Conservation (phyloP, 2,888 invertebrate species). For the Junonia oenone region DNA sequence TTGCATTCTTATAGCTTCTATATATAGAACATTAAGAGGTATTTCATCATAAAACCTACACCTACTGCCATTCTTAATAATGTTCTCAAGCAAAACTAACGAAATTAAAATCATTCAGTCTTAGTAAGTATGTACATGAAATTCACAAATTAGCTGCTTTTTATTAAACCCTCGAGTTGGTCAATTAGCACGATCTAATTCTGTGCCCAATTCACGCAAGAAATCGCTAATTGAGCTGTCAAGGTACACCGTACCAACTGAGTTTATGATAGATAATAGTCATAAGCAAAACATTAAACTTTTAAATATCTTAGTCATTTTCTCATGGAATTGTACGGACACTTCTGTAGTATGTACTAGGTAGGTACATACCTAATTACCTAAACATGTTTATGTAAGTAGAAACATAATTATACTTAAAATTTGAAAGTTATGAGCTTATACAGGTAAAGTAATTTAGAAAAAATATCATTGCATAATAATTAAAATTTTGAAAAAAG, state of each 20-base stretch:
- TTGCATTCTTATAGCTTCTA: too few species aligned
- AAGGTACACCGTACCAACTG: constrained; percentile 44
- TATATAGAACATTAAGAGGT: too few species aligned
- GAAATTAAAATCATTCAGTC: neutral
- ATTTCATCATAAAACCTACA: too few species aligned
- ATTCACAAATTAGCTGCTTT: constrained; percentile 54
- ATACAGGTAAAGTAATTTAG: too few species aligned
- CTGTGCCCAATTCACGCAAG: constrained; percentile 57
- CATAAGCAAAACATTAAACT: neutral
- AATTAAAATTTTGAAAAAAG: too few species aligned
- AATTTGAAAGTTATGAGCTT: too few species aligned
- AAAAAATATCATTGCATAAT: too few species aligned
- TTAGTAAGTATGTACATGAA: constrained; percentile 4
- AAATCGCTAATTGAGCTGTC: constrained; percentile 62
- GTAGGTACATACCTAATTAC: neutral
- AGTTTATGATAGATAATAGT: neutral
- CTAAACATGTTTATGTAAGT: too few species aligned
- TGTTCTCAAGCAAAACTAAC: neutral
- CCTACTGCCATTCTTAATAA: neutral
- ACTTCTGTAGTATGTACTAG: neutral
- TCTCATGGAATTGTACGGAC: neutral
- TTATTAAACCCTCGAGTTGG: constrained; percentile 61
- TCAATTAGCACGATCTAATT: constrained; percentile 68
- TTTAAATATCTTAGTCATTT: neutral
- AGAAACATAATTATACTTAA: too few species aligned